Evolutionary conservation across 2,113 vertebrate genomes (phyloP).

Genomic region (Microcebus lehilahytsara): DNA sequence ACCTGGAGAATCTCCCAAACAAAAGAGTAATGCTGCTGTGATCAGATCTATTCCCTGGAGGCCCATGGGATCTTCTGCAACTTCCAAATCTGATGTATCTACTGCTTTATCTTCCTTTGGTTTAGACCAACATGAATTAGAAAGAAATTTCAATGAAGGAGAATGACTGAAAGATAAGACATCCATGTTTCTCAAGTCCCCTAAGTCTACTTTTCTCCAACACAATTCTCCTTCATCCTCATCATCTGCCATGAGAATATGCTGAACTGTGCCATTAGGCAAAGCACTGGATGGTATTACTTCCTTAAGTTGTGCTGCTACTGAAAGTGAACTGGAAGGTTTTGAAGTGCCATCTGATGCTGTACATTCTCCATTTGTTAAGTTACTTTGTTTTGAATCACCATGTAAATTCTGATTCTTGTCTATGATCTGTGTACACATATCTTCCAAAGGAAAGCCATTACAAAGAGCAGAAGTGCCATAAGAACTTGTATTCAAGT

Average conservation of each 20-base stretch:
- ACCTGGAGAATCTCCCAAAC: conserved; percentile 95
- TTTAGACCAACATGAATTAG: conserved; percentile 84
- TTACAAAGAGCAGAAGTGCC: conserved; percentile 85
- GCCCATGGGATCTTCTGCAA: conserved; percentile 93
- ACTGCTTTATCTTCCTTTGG: conserved; percentile 94
- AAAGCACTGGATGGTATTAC: conserved; percentile 83
- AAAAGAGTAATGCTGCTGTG: conserved; percentile 95
- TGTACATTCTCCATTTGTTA: conserved; percentile 82
- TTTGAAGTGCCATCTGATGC: conserved; percentile 79
- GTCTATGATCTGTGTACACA: conserved; percentile 72
- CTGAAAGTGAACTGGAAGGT: conserved; percentile 84
- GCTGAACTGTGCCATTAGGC: conserved; percentile 87
- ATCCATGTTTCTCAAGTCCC: conserved; percentile 85
- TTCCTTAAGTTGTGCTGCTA: conserved; percentile 82
- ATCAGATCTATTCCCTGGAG: conserved; percentile 97
- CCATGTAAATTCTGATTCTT: conserved; percentile 76
- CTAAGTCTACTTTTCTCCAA: conserved; percentile 86
- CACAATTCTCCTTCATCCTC: conserved; percentile 82
- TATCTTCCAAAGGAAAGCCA: conserved; percentile 85
- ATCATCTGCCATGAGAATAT: conserved; percentile 85
- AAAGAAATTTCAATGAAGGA: conserved; percentile 83
- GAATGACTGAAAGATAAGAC: conserved; percentile 85
- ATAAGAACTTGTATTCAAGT: conserved; percentile 75
- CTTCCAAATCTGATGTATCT: conserved; percentile 95
- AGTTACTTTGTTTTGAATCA: conserved; percentile 78